These are phyloP conservation scores for Ceratosolen solmsi DNA, from an alignment of 1,140 invertebrate species.

Conservation along the genomic window DNA sequence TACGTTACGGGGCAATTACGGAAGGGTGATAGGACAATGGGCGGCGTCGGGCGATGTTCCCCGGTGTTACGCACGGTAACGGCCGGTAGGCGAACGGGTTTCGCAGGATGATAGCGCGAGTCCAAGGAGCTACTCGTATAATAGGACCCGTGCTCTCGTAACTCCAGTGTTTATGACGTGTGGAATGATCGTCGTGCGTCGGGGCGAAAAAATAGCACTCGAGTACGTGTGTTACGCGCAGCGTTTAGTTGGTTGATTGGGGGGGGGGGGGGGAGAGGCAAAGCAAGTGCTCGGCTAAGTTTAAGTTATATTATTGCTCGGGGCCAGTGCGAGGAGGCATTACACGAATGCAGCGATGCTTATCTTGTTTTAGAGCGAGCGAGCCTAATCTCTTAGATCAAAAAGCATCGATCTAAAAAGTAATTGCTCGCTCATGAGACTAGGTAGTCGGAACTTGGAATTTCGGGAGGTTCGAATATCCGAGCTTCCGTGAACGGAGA, in stretches of 20 bases:
- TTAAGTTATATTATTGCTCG: background rate
- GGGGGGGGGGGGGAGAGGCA: too few species aligned
- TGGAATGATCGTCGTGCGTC: background rate
- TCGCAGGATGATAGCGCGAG: background rate
- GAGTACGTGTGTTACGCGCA: too few species aligned
- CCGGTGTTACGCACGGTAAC: background rate
- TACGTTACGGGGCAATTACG: background rate
- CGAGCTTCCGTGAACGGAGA: too few species aligned
- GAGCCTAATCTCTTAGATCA: background rate
- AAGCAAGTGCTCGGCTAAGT: background rate
- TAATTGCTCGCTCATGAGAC: background rate
- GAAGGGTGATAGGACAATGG: conserved; percentile 13
- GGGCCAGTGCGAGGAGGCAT: background rate
- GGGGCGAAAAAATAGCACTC: too few species aligned
- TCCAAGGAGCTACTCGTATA: background rate
- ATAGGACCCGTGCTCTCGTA: background rate
- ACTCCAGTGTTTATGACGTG: background rate
- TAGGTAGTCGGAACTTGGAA: too few species aligned
- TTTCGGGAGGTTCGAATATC: too few species aligned
- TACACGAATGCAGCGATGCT: background rate
- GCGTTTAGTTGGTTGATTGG: too few species aligned
- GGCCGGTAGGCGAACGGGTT: background rate
- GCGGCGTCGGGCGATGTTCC: background rate
- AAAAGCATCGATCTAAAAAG: background rate
- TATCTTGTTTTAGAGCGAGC: background rate